Conservation (phyloP, 1,140 invertebrate genomes). For the Trichogramma pretiosum region DNA sequence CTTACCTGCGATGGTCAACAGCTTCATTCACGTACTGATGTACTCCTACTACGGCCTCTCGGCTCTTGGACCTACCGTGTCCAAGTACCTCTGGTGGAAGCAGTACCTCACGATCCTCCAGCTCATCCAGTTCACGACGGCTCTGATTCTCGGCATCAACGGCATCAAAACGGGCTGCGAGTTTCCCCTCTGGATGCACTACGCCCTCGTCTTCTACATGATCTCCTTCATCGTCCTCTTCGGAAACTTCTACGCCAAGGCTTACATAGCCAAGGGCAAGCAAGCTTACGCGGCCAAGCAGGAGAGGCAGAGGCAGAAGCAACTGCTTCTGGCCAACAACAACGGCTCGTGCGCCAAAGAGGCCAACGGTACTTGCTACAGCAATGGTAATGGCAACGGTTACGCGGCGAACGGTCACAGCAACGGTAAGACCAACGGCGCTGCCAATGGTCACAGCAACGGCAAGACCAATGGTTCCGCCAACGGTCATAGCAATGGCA, state of each 20-base stretch:
- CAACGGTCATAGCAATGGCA: background rate
- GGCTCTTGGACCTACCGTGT: slow-evolving; percentile 67
- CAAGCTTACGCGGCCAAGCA: slow-evolving; percentile 36
- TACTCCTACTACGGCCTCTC: slow-evolving; percentile 85
- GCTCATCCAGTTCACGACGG: slow-evolving; percentile 79
- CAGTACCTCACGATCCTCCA: slow-evolving; percentile 85
- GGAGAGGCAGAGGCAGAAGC: slow-evolving; percentile 20
- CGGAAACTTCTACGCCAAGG: slow-evolving; percentile 82
- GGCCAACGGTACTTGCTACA: slow-evolving; percentile 6
- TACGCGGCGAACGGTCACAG: slow-evolving; percentile 4
- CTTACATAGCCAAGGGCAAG: slow-evolving; percentile 61
- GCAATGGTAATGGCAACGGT: no score
- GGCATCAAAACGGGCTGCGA: slow-evolving; percentile 75
- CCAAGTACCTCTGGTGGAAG: slow-evolving; percentile 88
- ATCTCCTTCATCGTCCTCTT: slow-evolving; percentile 84
- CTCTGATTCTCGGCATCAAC: slow-evolving; percentile 72
- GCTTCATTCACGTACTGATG: slow-evolving; percentile 86
- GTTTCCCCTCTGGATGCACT: slow-evolving; percentile 91
- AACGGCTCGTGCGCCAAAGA: slow-evolving; percentile 10
- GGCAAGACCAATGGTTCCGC: slow-evolving; percentile 5
- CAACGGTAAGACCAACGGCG: no score
- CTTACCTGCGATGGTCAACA: slow-evolving; percentile 82
- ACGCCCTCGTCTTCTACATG: slow-evolving; percentile 83
- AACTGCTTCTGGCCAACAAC: background rate
- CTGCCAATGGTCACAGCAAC: slow-evolving; percentile 7